phyloP scores from a whole-genome alignment of 2,113 vertebrate species.

The Podiceps cristatus region DNA sequence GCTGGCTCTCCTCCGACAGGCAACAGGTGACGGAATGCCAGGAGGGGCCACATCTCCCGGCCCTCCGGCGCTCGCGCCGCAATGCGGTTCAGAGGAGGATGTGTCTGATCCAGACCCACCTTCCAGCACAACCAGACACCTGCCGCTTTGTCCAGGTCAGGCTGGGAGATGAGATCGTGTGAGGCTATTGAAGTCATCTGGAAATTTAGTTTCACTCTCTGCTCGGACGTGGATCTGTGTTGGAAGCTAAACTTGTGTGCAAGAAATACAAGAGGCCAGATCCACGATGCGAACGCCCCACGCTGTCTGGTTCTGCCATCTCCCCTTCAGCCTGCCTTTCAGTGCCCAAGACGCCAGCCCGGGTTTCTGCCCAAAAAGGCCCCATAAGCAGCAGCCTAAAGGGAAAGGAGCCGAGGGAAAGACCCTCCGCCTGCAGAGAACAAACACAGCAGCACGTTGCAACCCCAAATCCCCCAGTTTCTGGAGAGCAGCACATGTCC shows the following conservation, averaged over 20 bases:
- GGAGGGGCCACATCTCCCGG: fast-evolving
- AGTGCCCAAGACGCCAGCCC: fast-evolving
- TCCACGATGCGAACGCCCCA: not conserved
- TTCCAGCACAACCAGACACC: not conserved
- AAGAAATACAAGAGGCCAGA: not conserved
- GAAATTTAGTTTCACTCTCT: not conserved
- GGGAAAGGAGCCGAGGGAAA: not conserved
- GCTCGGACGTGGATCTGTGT: not conserved
- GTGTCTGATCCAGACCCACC: not conserved
- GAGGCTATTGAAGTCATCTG: not conserved
- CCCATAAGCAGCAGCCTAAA: not conserved
- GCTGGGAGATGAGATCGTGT: not conserved
- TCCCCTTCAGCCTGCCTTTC: not conserved
- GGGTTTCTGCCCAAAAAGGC: not conserved
- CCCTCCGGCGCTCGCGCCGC: fast-evolving
- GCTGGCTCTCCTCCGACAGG: not conserved
- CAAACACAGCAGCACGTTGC: not conserved
- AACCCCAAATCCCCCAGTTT: fast-evolving
- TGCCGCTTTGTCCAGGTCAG: not conserved
- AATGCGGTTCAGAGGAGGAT: not conserved
- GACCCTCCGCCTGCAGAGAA: not conserved
- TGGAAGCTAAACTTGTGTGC: not conserved
- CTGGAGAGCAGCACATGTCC: not conserved
- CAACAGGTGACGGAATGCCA: not conserved
- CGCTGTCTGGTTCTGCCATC: not conserved